These are phyloP conservation scores for Pissodes strobi DNA, from an alignment of 1,140 invertebrate species.

Conservation along the genomic window DNA sequence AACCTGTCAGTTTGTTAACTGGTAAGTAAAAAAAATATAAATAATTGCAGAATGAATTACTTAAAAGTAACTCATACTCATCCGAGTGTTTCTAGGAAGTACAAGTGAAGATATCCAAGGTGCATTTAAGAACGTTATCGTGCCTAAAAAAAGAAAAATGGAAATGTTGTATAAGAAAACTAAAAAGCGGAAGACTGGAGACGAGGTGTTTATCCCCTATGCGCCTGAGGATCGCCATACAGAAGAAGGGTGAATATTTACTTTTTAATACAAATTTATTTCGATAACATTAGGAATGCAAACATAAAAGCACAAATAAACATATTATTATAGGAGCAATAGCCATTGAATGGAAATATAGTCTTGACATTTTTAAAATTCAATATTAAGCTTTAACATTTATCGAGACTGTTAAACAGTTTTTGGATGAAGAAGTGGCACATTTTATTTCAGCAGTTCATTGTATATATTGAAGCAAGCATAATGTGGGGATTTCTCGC, in stretches of 20 bases:
- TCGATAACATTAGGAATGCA: no score
- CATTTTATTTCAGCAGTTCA: no score
- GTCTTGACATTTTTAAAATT: no score
- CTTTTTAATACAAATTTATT: no score
- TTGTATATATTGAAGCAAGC: no score
- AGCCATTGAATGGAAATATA: no score
- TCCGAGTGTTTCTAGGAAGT: constrained; percentile 40
- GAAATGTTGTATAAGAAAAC: constrained; percentile 62
- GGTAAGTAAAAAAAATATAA: constrained; percentile 1
- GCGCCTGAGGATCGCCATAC: constrained; percentile 81
- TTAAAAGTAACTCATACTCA: not conserved
- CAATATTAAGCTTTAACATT: no score
- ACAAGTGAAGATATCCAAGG: constrained; percentile 51
- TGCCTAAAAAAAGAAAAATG: constrained; percentile 64
- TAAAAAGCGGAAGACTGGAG: constrained; percentile 63
- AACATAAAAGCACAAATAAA: no score
- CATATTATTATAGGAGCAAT: no score
- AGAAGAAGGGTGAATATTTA: constrained; percentile 85
- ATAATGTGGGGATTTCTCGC: no score
- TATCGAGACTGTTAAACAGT: no score
- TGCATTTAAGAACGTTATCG: constrained; percentile 58
- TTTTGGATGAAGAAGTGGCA: no score
- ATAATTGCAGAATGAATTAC: not conserved
- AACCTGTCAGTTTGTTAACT: constrained; percentile 13
- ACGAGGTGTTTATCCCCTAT: constrained; percentile 89